phyloP scores from a whole-genome alignment of 2,888 invertebrate species.

The Idaea dimidiata region DNA sequence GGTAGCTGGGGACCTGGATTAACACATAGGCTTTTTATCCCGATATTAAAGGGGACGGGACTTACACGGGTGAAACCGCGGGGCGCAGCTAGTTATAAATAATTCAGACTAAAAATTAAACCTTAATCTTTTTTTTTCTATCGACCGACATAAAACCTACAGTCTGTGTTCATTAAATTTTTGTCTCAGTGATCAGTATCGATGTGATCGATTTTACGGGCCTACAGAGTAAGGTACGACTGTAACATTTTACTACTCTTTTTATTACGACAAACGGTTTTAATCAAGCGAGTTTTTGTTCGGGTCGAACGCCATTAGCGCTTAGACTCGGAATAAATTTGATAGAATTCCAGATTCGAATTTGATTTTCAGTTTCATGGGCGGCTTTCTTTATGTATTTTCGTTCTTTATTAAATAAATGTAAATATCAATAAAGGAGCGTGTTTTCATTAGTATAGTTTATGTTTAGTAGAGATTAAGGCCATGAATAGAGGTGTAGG shows the following conservation, averaged over 20 bases:
- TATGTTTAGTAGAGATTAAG: not conserved
- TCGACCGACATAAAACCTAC: not conserved
- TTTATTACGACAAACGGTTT: conserved; percentile 81
- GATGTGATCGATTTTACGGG: conserved; percentile 75
- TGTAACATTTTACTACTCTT: conserved; percentile 78
- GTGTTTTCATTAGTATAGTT: not conserved
- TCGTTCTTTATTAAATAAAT: conserved; percentile 43
- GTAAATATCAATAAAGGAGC: not conserved
- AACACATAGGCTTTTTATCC: too few species aligned
- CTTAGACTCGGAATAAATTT: conserved; percentile 69
- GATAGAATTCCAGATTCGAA: conserved; percentile 66
- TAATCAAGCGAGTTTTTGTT: conserved; percentile 80
- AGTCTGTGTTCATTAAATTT: conserved; percentile 52
- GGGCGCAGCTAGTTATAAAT: too few species aligned
- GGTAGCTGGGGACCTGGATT: too few species aligned
- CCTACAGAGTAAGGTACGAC: conserved; percentile 70
- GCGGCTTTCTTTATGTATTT: conserved; percentile 34
- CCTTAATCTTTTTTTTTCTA: too few species aligned
- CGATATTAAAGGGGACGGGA: too few species aligned
- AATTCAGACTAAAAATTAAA: too few species aligned
- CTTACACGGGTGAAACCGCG: too few species aligned
- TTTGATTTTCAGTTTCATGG: conserved; percentile 73
- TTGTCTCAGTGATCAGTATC: conserved; percentile 72
- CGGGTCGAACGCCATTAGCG: conserved; percentile 70
- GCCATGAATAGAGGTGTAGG: not conserved